A percentile compares a stretch with the other conserved stretches of the same genome.
phyloP scores from a whole-genome alignment of 2,797 vertebrate species.

The Typhlichthys eigenmanni region DNA sequence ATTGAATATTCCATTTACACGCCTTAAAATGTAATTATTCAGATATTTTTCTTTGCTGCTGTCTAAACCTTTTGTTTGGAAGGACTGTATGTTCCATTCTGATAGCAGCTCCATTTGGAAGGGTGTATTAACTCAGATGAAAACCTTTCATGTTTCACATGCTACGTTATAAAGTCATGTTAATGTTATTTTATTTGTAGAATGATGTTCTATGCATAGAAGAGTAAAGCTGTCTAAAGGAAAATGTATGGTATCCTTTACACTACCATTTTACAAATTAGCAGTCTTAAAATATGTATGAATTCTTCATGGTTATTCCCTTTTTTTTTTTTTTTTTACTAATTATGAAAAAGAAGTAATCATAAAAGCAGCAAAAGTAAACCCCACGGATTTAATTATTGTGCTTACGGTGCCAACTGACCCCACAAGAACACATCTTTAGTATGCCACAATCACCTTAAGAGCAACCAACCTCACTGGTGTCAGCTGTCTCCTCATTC shows the following conservation, averaged over 20 bases:
- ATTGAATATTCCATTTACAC: constrained; percentile 64
- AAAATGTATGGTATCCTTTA: no score
- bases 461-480: no score
- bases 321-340: not conserved
- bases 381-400: no score
- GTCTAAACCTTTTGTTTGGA: constrained; percentile 48
- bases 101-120: constrained; percentile 62
- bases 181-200: constrained; percentile 40
- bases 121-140: constrained; percentile 31
- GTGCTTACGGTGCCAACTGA: no score
- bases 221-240: no score
- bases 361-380: no score
- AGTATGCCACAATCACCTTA: no score
- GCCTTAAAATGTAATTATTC: constrained; percentile 69
- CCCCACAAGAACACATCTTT: no score
- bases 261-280: not conserved
- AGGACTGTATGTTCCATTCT: constrained; percentile 55
- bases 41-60: constrained; percentile 57
- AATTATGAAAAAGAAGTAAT: not conserved
- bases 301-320: not conserved
- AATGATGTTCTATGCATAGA: constrained; percentile 14
- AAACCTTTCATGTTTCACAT: constrained; percentile 60
- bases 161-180: constrained; percentile 26
- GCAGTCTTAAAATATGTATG: not conserved
- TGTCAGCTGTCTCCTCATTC: no score